Evolutionary conservation across 2,113 vertebrate species (phyloP).

Genomic region (Apeltes quadracus): DNA sequence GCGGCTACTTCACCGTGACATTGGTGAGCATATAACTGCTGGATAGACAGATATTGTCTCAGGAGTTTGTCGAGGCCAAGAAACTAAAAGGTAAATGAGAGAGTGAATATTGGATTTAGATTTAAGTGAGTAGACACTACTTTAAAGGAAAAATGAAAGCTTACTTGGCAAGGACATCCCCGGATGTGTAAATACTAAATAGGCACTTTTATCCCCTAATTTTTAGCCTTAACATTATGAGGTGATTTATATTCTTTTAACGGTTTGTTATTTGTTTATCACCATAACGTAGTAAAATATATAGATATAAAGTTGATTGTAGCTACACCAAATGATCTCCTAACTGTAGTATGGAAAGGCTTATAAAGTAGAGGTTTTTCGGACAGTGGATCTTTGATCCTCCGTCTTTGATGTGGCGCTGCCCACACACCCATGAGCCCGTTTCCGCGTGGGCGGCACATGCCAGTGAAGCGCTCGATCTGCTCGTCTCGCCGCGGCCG

Average conservation of each 20-base stretch:
- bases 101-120: neutral
- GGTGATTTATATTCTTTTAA: neutral
- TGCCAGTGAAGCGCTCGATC: slow-evolving; percentile 42
- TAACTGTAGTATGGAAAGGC: slow-evolving; percentile 8
- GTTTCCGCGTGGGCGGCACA: slow-evolving; percentile 38
- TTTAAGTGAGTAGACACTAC: neutral
- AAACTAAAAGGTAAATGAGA: neutral
- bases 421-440: slow-evolving; percentile 46
- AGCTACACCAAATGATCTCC: neutral
- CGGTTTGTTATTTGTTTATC: too few species aligned
- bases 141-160: neutral
- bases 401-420: slow-evolving; percentile 46
- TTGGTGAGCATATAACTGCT: neutral
- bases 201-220: neutral
- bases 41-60: neutral
- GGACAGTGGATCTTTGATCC: slow-evolving; percentile 53
- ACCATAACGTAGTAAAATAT: neutral
- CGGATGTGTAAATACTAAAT: neutral
- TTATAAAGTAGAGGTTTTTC: neutral
- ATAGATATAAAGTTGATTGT: neutral
- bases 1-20: neutral
- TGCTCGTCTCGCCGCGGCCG: slow-evolving; percentile 25
- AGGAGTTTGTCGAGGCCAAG: neutral
- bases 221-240: neutral
- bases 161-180: too few species aligned